Evolutionary conservation across 2,888 invertebrate species (phyloP).

Genomic region (Choristoneura rosaceana): DNA sequence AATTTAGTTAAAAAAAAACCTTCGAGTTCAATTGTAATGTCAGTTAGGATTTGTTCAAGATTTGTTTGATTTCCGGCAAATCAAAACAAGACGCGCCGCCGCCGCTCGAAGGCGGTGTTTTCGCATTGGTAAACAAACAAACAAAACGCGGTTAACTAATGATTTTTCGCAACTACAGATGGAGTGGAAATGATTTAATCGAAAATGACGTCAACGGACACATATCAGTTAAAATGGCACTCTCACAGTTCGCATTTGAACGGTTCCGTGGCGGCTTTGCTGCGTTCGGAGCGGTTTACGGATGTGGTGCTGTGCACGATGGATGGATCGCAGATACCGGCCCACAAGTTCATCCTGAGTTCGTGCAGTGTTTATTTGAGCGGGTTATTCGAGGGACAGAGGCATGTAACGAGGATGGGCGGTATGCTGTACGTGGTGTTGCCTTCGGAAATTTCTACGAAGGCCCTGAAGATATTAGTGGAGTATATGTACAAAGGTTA

Average conservation of each 20-base stretch:
- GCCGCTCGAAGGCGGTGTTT: conserved; percentile 35
- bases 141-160: conserved; percentile 42
- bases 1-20: neutral
- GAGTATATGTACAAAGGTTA: conserved; percentile 94
- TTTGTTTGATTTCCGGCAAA: conserved; percentile 30
- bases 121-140: conserved; percentile 40
- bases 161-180: conserved; percentile 49
- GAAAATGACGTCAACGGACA: conserved; percentile 87
- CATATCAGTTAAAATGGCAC: conserved; percentile 95
- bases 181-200: conserved; percentile 46
- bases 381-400: conserved; percentile 78
- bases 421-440: conserved; percentile 89
- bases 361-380: conserved; percentile 89
- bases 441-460: conserved; percentile 92
- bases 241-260: conserved; percentile 93
- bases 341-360: conserved; percentile 93
- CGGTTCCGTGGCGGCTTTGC: conserved; percentile 91
- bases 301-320: conserved; percentile 93
- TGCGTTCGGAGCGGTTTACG: conserved; percentile 92
- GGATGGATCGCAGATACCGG: conserved; percentile 92
- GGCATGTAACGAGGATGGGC: conserved; percentile 76
- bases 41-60: neutral
- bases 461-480: conserved; percentile 91
- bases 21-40: neutral
- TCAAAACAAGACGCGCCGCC: conserved; percentile 17